Conservation (phyloP, 2,797 vertebrate species). For the Rallus crepitans region DNA sequence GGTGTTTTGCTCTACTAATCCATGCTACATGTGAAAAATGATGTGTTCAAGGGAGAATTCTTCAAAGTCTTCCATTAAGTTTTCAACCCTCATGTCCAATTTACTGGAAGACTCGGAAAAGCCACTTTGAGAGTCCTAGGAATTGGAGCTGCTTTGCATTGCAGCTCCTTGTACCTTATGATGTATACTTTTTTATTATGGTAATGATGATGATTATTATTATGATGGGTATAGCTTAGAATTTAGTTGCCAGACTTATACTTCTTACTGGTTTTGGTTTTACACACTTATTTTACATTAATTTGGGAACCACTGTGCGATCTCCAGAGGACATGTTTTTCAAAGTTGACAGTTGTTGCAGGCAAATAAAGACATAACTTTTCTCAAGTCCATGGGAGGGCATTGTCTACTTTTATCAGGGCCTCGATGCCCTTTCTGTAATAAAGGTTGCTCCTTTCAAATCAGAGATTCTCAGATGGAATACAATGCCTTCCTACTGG, state of each 20-base stretch:
- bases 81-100: slow-evolving; percentile 12
- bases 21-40: slow-evolving; percentile 15
- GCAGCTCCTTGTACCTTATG: slow-evolving; percentile 80
- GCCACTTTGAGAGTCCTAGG: slow-evolving; percentile 43
- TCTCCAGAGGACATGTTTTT: slow-evolving; percentile 55
- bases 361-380: background rate
- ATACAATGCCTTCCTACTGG: background rate
- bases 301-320: slow-evolving; percentile 67
- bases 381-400: slow-evolving; percentile 2
- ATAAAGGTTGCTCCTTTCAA: background rate
- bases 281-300: slow-evolving; percentile 56
- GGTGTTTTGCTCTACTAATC: slow-evolving; percentile 65
- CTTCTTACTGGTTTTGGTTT: slow-evolving; percentile 77
- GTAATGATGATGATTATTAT: slow-evolving; percentile 50
- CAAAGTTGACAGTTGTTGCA: background rate
- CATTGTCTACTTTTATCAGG: background rate
- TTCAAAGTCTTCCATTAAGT: slow-evolving; percentile 54
- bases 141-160: slow-evolving; percentile 65
- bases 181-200: slow-evolving; percentile 79
- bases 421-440: background rate
- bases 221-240: slow-evolving; percentile 77
- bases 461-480: background rate
- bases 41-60: slow-evolving; percentile 29
- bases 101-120: background rate
- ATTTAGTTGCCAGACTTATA: slow-evolving; percentile 79